Base-by-base conservation (phyloP, 2,888 invertebrate species). In the Netelia inedita region DNA sequence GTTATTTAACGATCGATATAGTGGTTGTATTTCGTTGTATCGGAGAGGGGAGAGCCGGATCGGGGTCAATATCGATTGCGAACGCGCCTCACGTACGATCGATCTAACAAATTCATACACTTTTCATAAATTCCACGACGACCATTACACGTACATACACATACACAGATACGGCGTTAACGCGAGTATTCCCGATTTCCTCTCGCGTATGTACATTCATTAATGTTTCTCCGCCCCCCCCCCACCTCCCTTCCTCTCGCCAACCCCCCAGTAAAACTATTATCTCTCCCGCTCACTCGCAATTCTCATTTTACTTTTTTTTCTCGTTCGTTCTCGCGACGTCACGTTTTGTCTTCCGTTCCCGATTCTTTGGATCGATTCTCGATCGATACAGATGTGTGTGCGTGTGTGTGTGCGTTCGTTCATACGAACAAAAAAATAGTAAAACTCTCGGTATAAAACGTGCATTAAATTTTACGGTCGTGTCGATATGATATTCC, bases 91-190 rank as follows among this genome's bases (percentile, higher is more conserved):
- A 85, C 85, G 85, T 85, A 79, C 82, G 72, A 66, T 82, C 85
- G 82, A 85, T 85, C 85, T 82, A 71, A 74, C 82, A 82, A 85
- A 74, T 79, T 85, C 85, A 85, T 85, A 85, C 23, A 85, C 82
- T 85, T 85, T 85, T 85, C 85, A 85, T 85, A 85, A 85, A 85
- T 82, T 82, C 85, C 82, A 55, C 71, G 43, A 43, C 21, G 66
- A 57, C 43, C 68, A 79, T 71, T 75, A 75, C 71, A 19, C 50
- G 46, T 10, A 16, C 21, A 69, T 43, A 61, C 9, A 41, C 50
- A 28, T 5, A 28, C 28, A 28, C 28, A 28, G 0, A 28, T 5
- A 28, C 28, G 28, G 3, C 5, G 5, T 28, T 28, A 28, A 28
- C 28, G 3, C 5, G 6, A 11, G 46, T 46, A 69, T 21, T 59